phyloP scores from a whole-genome alignment of 2,797 vertebrate genomes.

The Remorina albescens region DNA sequence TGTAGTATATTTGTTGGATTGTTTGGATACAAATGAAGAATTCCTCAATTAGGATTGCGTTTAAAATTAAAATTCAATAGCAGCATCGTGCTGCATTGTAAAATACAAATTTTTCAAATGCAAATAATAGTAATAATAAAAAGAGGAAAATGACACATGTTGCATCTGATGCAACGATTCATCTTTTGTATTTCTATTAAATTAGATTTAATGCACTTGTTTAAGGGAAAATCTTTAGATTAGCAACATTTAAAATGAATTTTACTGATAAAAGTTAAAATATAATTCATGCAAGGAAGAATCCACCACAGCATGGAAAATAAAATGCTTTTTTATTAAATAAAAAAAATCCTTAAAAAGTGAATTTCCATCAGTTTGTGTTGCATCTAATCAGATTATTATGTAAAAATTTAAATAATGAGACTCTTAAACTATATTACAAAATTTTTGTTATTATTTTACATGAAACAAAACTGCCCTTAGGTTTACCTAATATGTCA shows the following conservation, averaged over 20 bases:
- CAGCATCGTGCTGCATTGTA: neutral
- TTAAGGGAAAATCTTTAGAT: no score
- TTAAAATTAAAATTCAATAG: neutral
- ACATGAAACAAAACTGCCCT: conserved; percentile 61
- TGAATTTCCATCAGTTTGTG: neutral
- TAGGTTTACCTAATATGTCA: conserved; percentile 70
- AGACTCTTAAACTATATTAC: conserved; percentile 21
- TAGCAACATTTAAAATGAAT: no score
- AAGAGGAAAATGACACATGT: neutral
- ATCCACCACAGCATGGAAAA: neutral
- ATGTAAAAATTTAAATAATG: conserved; percentile 12
- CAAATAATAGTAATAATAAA: no score
- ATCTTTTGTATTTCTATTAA: neutral
- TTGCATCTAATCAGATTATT: conserved; percentile 16
- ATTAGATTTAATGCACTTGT: neutral
- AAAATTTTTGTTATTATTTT: conserved; percentile 44
- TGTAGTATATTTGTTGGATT: neutral
- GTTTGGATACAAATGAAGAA: no score
- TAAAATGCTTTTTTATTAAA: no score
- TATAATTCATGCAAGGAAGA: neutral
- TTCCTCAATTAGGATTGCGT: no score
- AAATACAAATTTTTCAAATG: neutral
- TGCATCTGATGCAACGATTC: neutral
- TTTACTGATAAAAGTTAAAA: no score
- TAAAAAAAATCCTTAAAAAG: conserved; percentile 23